Evolutionary conservation across 2,888 invertebrate species (phyloP), one percentile per base, ranked within the genome.

Genomic region (Empis livida): DNA sequence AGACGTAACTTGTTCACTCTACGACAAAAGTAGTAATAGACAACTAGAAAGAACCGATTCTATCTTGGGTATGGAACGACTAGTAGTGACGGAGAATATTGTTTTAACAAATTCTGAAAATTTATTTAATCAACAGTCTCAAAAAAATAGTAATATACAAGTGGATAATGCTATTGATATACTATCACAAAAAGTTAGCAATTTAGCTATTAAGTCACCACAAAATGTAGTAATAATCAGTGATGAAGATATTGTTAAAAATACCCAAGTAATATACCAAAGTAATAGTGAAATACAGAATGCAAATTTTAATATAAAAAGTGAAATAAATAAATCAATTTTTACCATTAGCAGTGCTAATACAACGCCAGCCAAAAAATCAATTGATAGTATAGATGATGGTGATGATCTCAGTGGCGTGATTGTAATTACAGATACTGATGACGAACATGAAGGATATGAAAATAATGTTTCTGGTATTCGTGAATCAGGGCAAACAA

Each of bases 181-280:
- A 2, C 45, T 65, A 5, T 56, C 63, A 14, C 47, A 54, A 1
- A 49, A 56, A 40, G 55, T 64, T 0, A 59, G 58, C 31, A 54
- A 55, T 13, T 49, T 65, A 44, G 51, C 48, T 15, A 42, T 64
- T 23, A 31, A 27, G 2, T 17, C 44, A 13, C 46, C 31, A 5
- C 43, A 42, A 1, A 48, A 48, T 10, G 45, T 50, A 1, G 37
- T 47, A 14, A 47, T 48, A 15, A 49, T 49, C 3, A 42, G 35
- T 8, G 44, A 45, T 10, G 17, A 16, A 9, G 49, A 50, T 8
- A n/a, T 40, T 13, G 49, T 44, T 14, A 46, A 55, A 15, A 39
- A 48, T 0, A 54, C 49, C 9, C 48, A 51, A 8, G 42, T 56
- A 10, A 42, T 55, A 2, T 55, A 52, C 42, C 54, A 54, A 30